Percentiles rank a stretch among this genome's conserved stretches.
phyloP scores from a whole-genome alignment of 2,888 invertebrate species.

The Bugulina stolonifera region DNA sequence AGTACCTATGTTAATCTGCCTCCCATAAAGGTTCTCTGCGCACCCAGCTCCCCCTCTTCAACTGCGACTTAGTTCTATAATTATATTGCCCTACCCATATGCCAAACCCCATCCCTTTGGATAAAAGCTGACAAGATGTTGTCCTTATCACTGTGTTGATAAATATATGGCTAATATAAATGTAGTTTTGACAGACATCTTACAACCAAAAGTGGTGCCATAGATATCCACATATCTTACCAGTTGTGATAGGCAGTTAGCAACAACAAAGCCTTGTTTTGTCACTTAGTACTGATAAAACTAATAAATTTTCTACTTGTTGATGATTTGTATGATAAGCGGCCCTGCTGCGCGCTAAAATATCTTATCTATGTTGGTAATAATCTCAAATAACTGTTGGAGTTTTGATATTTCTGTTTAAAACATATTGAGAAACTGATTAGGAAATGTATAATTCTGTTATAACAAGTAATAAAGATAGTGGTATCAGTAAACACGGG shows the following conservation, averaged over 20 bases:
- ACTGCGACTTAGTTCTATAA: too few relatives aligned
- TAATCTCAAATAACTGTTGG: constrained; percentile 6
- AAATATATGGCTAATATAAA: neutral
- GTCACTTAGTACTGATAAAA: constrained; percentile 12
- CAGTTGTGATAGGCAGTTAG: constrained; percentile 13
- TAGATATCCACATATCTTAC: neutral
- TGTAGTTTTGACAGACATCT: constrained; percentile 16
- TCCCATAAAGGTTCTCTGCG: too few relatives aligned
- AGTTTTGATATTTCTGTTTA: constrained; percentile 12
- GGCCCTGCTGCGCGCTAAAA: neutral
- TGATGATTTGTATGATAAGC: constrained; percentile 21
- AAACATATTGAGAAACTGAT: too few relatives aligned
- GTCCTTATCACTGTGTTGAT: neutral
- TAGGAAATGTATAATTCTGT: too few relatives aligned
- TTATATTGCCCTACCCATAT: neutral
- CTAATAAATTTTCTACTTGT: constrained; percentile 24
- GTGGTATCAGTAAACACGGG: too few relatives aligned
- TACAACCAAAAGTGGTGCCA: neutral
- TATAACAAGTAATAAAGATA: too few relatives aligned
- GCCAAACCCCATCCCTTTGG: neutral
- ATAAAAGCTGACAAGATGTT: too few relatives aligned
- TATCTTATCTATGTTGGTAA: neutral
- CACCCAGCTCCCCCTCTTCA: too few relatives aligned
- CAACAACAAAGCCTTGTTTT: constrained; percentile 26
- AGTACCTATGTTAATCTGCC: too few relatives aligned